Base-by-base conservation (phyloP, 1,140 invertebrate genomes). In the Papilio xuthus region DNA sequence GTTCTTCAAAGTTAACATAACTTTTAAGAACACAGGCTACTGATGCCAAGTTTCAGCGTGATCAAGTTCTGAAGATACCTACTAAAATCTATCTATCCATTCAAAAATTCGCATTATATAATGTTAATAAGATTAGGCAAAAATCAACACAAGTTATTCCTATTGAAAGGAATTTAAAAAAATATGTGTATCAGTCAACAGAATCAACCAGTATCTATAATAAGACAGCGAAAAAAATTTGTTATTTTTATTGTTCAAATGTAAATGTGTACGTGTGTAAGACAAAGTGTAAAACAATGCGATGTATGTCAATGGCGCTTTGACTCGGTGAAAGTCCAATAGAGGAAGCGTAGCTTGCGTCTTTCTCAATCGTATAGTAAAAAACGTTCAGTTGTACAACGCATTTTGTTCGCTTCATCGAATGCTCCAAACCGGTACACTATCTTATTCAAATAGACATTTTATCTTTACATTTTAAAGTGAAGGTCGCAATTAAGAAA, bases 241-340 rank as follows among this genome's bases (percentile, higher is more conserved):
- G 41, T n/a, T 1, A n/a, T 53, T 53, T 53, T 53, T 53, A n/a
- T n/a, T 9, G 18, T 53, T 4, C 18, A 15, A 63, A 67, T 26
- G 23, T 60, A 67, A 13, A 28, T 28, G 23, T 26, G 9, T 15
- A 41, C 20, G n/a, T 41, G 18, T 42, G 44, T 76, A 23, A 32
- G 32, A 37, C 60, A 41, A 76, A 60, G 28, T 76, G 28, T 76
- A 76, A 50, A 63, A 76, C 60, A 37, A 60, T 63, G 74, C 74
- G 74, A 76, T 76, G 74, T 76, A 7, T 76, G 74, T 76, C 53
- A 76, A 63, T 76, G 74, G 53, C n/a, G 74, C 53, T 76, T 76
- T 63, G 56, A 76, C 71, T 41, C 74, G 74, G 74, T 76, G 74
- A 76, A 76, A 76, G 74, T 76, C 32, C 28, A 18, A 50, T 41